Evolutionary conservation across 2,113 vertebrate genomes (phyloP).

Genomic region (Amphiprion ocellaris): DNA sequence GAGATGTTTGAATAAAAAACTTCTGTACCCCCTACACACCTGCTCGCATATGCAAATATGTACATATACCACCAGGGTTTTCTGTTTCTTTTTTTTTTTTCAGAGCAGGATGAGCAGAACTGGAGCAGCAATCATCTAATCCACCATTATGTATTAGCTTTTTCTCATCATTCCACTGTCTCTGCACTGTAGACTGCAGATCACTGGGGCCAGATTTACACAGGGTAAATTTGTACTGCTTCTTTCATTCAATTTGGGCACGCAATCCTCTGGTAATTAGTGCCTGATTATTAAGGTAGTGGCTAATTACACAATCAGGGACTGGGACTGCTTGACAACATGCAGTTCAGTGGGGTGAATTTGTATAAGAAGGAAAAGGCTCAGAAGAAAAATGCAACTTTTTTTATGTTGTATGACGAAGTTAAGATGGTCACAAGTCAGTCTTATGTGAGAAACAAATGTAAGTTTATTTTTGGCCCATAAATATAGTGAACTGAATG

Average conservation of each 20-base stretch:
- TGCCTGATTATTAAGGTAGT: conserved; percentile 39
- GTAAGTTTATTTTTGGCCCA: not conserved
- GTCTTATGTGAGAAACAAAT: not conserved
- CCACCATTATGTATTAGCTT: conserved; percentile 31
- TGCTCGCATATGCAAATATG: conserved; percentile 39
- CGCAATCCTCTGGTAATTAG: conserved; percentile 46
- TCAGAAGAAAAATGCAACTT: not conserved
- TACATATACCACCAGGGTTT: conserved; percentile 1
- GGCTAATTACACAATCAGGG: conserved; percentile 45
- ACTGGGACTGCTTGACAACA: conserved; percentile 6
- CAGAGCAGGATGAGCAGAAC: conserved; percentile 48
- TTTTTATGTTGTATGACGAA: not conserved
- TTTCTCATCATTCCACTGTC: conserved; percentile 48
- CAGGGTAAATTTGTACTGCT: not conserved
- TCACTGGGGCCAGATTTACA: conserved; percentile 34
- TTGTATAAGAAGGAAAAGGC: not conserved
- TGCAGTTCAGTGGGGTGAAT: not conserved
- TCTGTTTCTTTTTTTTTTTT: conserved; percentile 39
- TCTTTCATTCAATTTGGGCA: conserved; percentile 57
- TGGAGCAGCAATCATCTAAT: conserved; percentile 51
- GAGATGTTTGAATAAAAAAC: conserved; percentile 35
- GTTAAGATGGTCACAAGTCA: not conserved
- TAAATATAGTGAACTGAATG: too few relatives aligned
- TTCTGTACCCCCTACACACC: conserved; percentile 24
- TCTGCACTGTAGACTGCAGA: conserved; percentile 48